phyloP scores from a whole-genome alignment of 2,797 vertebrate genomes.

The Xenops minutus region DNA sequence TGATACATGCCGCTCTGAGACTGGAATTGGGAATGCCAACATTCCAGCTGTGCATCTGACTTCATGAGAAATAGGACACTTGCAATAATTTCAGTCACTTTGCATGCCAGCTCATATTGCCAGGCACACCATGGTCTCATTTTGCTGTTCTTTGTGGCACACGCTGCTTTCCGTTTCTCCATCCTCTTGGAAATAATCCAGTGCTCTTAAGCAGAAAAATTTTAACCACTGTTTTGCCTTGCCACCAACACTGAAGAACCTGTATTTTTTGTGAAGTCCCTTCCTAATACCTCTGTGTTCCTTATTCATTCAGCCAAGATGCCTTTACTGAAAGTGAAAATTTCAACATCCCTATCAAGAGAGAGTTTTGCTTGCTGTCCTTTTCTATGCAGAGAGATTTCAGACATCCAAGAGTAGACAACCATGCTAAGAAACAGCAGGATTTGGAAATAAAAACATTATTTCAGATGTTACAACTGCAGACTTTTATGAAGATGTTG shows the following conservation, averaged over 20 bases:
- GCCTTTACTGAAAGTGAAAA: background rate
- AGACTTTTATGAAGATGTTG: background rate
- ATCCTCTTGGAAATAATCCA: conserved; percentile 6
- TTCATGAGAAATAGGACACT: conserved; percentile 30
- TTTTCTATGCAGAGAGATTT: background rate
- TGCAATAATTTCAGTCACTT: conserved; percentile 13
- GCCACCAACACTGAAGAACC: background rate
- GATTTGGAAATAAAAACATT: background rate
- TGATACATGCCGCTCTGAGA: background rate
- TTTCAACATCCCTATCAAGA: background rate
- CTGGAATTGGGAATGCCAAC: background rate
- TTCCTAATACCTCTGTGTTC: background rate
- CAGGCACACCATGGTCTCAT: background rate
- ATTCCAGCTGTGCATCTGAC: background rate
- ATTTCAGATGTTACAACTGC: background rate
- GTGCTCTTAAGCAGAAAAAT: background rate
- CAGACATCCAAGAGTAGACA: background rate
- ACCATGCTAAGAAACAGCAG: background rate
- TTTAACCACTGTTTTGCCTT: conserved; percentile 22
- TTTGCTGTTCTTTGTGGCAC: background rate
- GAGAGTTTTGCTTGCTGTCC: background rate
- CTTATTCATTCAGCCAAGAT: background rate
- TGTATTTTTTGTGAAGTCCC: background rate
- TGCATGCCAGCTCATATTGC: background rate
- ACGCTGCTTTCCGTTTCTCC: background rate